Base-by-base conservation (phyloP, 2,797 vertebrate species). In the Muscicapa comitata region DNA sequence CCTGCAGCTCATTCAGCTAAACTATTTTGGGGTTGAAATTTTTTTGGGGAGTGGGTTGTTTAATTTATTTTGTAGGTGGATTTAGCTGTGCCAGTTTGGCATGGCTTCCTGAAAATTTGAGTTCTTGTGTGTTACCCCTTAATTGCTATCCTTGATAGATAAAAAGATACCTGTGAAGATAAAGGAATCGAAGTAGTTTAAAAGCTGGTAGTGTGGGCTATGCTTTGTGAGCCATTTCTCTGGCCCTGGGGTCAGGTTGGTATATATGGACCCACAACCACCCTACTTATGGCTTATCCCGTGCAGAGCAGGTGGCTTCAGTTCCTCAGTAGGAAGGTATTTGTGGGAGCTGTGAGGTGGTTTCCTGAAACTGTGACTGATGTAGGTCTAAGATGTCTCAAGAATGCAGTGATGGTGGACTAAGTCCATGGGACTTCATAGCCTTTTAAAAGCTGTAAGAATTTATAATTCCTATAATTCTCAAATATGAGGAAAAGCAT, bases 1-100 rank as follows among this genome's bases (percentile, higher is more conserved):
- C 33, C 48, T 66, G 35, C 28, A 81, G 6, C 15, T 78, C 11
- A 18, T 85, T 79, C 48, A 17, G 37, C 20, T 29, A 62, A 59
- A 13, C 17, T 62, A 3, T 10, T 59, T 29, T 15, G 31, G 35
- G 25, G 6, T 47, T 63, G 38, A 68, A 25, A 10, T 31, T 26
- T 35, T 61, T n/a, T 67, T 54, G 38, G 0, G 1, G 4, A 5
- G 6, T 2, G 3, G 6, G 2, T 23, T 33, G 23, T 3, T 74
- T 28, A 24, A 19, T 65, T 82, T 78, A 24, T 62, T 82, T 76
- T 6, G 1, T 33, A 63, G 4, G 4, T 59, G 29, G 29, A 24
- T 37, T 29, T 57, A 87, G 71, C 38, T 28, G 33, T 19, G 33
- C 40, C 79, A 48, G 17, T 76, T 88, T 55, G 31, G 24, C 43